phyloP scores from a whole-genome alignment of 2,113 vertebrate species.

The Laterallus jamaicensis region DNA sequence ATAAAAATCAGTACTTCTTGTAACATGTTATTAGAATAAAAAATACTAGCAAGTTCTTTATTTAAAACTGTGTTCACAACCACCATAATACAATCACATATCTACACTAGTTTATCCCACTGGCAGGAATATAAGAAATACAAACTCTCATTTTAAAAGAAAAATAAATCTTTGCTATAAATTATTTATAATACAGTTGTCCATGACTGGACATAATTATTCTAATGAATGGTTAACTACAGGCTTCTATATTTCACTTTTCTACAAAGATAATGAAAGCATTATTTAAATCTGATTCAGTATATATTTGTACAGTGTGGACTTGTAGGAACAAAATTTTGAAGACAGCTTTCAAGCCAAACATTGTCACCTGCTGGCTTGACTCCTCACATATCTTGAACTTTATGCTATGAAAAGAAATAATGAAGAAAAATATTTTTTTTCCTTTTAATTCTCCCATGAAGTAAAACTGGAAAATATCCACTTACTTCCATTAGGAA shows the following conservation, averaged over 20 bases:
- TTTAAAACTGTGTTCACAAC: neutral
- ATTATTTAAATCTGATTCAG: neutral
- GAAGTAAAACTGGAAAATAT: neutral
- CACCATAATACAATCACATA: neutral
- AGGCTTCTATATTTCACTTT: neutral
- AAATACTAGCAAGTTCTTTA: neutral
- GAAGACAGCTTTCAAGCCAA: neutral
- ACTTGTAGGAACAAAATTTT: neutral
- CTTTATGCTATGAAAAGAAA: neutral
- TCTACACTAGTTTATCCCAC: neutral
- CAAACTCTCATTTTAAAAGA: neutral
- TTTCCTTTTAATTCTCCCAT: neutral
- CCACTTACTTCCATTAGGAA: slow-evolving; percentile 88
- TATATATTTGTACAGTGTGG: no score
- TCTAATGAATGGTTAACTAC: neutral
- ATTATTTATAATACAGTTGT: neutral
- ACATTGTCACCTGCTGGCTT: neutral
- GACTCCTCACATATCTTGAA: neutral
- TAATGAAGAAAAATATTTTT: neutral
- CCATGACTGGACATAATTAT: neutral
- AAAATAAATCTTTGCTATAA: neutral
- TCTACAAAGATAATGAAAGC: neutral
- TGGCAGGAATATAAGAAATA: neutral
- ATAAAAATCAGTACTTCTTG: no score
- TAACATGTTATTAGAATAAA: neutral